Base-by-base conservation (phyloP, 2,113 vertebrate genomes). In the Heliornis fulica region DNA sequence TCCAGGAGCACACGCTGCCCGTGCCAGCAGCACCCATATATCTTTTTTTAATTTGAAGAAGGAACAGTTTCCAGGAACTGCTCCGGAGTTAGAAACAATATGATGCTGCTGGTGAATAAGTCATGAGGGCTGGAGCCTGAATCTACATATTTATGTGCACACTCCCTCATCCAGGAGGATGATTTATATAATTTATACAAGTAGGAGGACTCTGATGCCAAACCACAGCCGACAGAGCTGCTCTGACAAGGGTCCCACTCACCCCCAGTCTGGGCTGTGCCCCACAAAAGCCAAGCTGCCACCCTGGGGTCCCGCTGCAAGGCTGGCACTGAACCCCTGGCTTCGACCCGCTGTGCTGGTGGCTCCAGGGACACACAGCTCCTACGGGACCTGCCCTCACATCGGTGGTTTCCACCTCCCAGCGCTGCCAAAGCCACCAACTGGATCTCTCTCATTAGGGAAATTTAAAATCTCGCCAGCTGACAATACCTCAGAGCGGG, bases 21-120 rank as follows among this genome's bases (percentile, higher is more conserved):
- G 45, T 51, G 91, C 51, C 84, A 17, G 84, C 76, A 84, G 80
- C 1, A 0, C 83, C 85, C 88, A 51, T 93, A 57, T 31, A 95
- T 95, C 92, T 97, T 89, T 86, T 94, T 97, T 94, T 92, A 94
- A 96, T 97, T 92, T 95, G 90, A 92, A 78, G 92, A 96, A 81
- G 2, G 76, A 92, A 64, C 92, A 93, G 94, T 78, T 97, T 97
- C 96, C 96, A 97, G 96, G 96, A 96, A 96, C 94, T 78, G 93
- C 93, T 94, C 96, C 38, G 91, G 95, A 96, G 76, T 97, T 95
- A 96, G 96, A 97, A 97, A 97, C 96, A 97, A 95, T 96, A 90
- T 90, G 96, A 96, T 93, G 89, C 88, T 83, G 85, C 90, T 96
- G 83, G 93, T 97, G 94, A 96, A 96, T 96, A 97, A 97, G 96